Percentiles rank a stretch among this genome's conserved stretches.
Conservation (phyloP, 1,140 invertebrate genomes). For the Centruroides vittatus region DNA sequence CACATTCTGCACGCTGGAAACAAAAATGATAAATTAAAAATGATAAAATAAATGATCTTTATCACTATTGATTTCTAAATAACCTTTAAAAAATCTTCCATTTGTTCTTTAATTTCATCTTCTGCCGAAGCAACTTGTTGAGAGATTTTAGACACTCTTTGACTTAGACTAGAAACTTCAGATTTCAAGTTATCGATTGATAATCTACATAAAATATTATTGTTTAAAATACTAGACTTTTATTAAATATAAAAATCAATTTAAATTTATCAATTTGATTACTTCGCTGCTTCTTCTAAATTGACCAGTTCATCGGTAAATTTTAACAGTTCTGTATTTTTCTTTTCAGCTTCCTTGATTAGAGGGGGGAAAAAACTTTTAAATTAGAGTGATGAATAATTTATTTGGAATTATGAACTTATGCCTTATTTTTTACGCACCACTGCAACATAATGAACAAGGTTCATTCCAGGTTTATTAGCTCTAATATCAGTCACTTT, state of each 20-base stretch:
- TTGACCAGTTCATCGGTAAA: slow-evolving; percentile 63
- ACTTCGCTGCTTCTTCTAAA: slow-evolving; percentile 80
- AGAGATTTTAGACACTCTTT: slow-evolving; percentile 59
- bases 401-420: not conserved
- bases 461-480: slow-evolving; percentile 91
- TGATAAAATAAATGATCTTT: too few relatives aligned
- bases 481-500: slow-evolving; percentile 90
- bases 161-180: slow-evolving; percentile 68
- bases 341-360: slow-evolving; percentile 65
- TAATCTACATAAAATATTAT: slow-evolving; percentile 39
- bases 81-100: slow-evolving; percentile 13
- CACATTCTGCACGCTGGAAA: slow-evolving; percentile 7
- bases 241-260: not conserved
- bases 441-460: slow-evolving; percentile 79
- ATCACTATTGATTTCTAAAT: not conserved
- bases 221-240: not conserved
- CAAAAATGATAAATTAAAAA: not conserved
- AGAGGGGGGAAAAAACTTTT: not conserved
- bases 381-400: not conserved
- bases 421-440: slow-evolving; percentile 5
- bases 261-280: slow-evolving; percentile 25
- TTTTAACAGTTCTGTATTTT: slow-evolving; percentile 46
- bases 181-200: slow-evolving; percentile 78
- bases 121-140: slow-evolving; percentile 36
- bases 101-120: slow-evolving; percentile 6